Evolutionary conservation across 92 coral and sea anemone species (phyloP).

Genomic region (Nematostella vectensis): DNA sequence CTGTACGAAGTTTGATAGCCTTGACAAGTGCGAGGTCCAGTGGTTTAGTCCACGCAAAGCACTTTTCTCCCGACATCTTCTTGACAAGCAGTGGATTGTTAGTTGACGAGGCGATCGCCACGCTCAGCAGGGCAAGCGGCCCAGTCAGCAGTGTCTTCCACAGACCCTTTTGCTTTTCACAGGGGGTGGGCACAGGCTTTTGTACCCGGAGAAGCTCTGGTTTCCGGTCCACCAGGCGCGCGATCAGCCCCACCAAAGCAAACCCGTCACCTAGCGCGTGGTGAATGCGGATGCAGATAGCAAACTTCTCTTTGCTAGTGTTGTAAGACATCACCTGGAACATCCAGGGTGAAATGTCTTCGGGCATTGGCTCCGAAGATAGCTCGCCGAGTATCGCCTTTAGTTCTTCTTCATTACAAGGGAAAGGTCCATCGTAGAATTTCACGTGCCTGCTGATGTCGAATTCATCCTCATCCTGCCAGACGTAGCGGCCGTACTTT

Average conservation of each 20-base stretch:
- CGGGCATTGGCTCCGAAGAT: constrained; percentile 50
- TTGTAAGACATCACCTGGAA: constrained; percentile 56
- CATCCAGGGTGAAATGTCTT: constrained; percentile 85
- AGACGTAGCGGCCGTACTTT: constrained; percentile 69
- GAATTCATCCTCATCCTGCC: constrained; percentile 77
- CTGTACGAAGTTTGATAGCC: constrained; percentile 71
- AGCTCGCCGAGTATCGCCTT: constrained; percentile 48
- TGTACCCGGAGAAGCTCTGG: constrained; percentile 78
- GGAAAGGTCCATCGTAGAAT: constrained; percentile 50
- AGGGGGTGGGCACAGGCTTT: constrained; percentile 84
- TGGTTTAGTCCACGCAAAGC: constrained; percentile 78
- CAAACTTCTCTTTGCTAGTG: constrained; percentile 67
- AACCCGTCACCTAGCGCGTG: constrained; percentile 91
- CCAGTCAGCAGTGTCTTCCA: constrained; percentile 80
- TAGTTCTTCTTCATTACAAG: constrained; percentile 60
- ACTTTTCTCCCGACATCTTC: constrained; percentile 69
- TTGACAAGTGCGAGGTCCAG: constrained; percentile 64
- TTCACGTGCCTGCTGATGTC: constrained; percentile 65
- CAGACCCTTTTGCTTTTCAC: constrained; percentile 71
- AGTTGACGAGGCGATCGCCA: constrained; percentile 54
- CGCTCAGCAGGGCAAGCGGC: constrained; percentile 75
- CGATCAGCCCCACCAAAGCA: constrained; percentile 74
- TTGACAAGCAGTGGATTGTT: constrained; percentile 70
- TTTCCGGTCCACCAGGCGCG: constrained; percentile 81
- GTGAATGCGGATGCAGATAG: constrained; percentile 78